phyloP scores from a whole-genome alignment of 2,888 invertebrate species.

The Lamellibrachia satsuma region DNA sequence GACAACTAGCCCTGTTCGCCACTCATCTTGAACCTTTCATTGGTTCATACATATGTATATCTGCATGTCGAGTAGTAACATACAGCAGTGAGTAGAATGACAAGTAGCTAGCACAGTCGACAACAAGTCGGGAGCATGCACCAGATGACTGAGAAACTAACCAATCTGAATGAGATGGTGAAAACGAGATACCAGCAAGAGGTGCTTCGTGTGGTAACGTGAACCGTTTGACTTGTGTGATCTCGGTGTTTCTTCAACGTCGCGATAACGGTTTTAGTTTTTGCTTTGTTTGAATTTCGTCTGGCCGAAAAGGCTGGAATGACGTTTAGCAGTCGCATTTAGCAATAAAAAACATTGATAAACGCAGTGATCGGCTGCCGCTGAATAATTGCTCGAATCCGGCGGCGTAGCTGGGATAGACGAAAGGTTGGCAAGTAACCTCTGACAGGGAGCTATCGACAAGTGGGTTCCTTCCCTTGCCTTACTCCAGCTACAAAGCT shows the following conservation, averaged over 20 bases:
- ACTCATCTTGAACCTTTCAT: no score
- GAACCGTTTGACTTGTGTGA: slow-evolving; percentile 1
- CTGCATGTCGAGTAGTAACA: no score
- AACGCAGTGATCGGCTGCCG: neutral
- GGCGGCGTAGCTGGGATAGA: neutral
- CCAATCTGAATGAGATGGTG: neutral
- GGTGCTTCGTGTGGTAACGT: neutral
- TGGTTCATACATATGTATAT: no score
- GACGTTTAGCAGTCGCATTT: slow-evolving; percentile 11
- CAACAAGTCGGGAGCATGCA: no score
- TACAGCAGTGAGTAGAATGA: no score
- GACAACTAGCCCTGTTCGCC: no score
- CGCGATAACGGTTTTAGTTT: neutral
- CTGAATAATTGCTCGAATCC: neutral
- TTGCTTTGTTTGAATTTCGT: slow-evolving; percentile 17
- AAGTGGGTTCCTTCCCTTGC: neutral
- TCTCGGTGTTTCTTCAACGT: neutral
- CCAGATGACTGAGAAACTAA: neutral
- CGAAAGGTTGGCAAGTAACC: neutral
- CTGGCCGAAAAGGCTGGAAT: neutral
- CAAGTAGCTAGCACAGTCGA: no score
- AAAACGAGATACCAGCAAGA: no score
- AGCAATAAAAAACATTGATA: neutral
- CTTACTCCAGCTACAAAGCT: no score
- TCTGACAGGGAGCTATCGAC: neutral